These are phyloP conservation scores for Siniperca chuatsi DNA, from an alignment of 2,113 vertebrate genomes.

Conservation along the genomic window DNA sequence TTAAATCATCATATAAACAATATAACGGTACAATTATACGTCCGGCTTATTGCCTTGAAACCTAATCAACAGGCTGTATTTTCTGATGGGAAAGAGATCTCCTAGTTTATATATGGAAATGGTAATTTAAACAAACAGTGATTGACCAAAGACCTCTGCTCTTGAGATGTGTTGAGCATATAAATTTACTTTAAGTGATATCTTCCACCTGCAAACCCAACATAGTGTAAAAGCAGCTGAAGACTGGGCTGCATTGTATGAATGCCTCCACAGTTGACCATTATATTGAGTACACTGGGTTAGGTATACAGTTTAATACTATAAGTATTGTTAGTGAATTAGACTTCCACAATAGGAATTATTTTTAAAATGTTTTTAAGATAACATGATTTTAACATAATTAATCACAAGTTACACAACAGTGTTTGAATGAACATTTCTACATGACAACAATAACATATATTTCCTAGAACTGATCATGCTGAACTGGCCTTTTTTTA, in stretches of 20 bases:
- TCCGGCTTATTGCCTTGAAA: conserved; percentile 44
- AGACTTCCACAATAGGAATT: neutral
- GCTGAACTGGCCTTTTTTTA: too few species aligned
- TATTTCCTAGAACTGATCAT: too few species aligned
- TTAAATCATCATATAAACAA: conserved; percentile 63
- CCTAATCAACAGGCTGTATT: conserved; percentile 50
- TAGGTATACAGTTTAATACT: neutral
- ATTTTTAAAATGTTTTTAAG: neutral
- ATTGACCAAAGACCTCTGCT: conserved; percentile 25
- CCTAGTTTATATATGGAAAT: conserved; percentile 46
- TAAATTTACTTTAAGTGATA: conserved; percentile 27
- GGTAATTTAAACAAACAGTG: conserved; percentile 56
- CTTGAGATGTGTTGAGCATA: conserved; percentile 53
- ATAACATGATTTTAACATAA: too few species aligned
- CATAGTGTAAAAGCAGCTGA: neutral
- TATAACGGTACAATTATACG: conserved; percentile 48
- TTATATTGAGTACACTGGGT: too few species aligned
- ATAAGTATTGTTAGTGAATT: neutral
- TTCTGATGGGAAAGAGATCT: conserved; percentile 29
- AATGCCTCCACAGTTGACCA: neutral
- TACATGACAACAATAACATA: too few species aligned
- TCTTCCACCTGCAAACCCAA: conserved; percentile 42
- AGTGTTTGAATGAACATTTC: too few species aligned
- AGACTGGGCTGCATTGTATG: neutral
- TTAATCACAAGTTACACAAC: too few species aligned